Evolutionary conservation across 2,888 invertebrate species (phyloP).

Genomic region (Gerris lacustris): DNA sequence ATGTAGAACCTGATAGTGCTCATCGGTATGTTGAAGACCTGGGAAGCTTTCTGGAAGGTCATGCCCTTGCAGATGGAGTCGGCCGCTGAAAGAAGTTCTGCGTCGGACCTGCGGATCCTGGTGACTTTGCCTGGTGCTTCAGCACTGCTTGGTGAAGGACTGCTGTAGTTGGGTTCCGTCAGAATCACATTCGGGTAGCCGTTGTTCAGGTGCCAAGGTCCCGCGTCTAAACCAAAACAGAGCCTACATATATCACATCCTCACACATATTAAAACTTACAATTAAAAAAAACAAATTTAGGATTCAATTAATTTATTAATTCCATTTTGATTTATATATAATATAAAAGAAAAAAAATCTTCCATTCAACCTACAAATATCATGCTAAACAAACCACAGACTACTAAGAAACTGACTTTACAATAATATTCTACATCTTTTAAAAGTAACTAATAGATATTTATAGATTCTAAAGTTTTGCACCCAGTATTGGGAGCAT

Average conservation of each 20-base stretch:
- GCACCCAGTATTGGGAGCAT: too few relatives aligned
- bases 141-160: conserved; percentile 23
- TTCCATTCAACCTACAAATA: too few relatives aligned
- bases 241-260: too few relatives aligned
- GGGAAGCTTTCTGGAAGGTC: conserved; percentile 77
- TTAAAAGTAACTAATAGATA: too few relatives aligned
- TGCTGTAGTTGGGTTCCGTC: conserved; percentile 25
- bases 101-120: conserved; percentile 25
- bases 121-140: conserved; percentile 25
- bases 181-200: conserved; percentile 27
- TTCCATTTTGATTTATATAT: too few relatives aligned
- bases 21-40: conserved; percentile 76
- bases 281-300: background rate
- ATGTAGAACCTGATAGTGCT: conserved; percentile 78
- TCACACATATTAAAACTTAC: background rate
- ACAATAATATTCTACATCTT: too few relatives aligned
- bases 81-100: conserved; percentile 38
- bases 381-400: too few relatives aligned
- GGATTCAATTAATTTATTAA: background rate
- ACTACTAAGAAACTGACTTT: too few relatives aligned
- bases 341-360: too few relatives aligned
- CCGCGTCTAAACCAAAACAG: conserved; percentile 19
- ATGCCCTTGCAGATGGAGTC: conserved; percentile 75
- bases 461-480: too few relatives aligned
- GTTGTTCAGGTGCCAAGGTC: conserved; percentile 26